These are phyloP conservation scores for Apeira syringaria DNA, from an alignment of 2,888 invertebrate species.

Conservation along the genomic window DNA sequence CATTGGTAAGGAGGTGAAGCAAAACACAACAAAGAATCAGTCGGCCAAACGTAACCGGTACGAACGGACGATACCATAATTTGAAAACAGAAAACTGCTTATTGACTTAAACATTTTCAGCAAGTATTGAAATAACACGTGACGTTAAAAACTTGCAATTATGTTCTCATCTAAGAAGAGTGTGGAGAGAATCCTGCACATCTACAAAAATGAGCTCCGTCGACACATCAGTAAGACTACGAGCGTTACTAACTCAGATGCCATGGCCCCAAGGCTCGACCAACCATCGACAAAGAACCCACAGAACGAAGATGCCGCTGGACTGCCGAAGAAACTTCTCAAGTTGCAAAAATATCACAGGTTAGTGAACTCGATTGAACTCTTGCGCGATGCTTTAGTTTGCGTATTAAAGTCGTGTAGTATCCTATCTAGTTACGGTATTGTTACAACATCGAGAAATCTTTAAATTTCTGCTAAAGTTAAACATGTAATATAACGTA, in stretches of 20 bases:
- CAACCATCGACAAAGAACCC: slow-evolving; percentile 56
- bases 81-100: slow-evolving; percentile 28
- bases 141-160: slow-evolving; percentile 18
- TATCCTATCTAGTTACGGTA: not conserved
- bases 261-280: slow-evolving; percentile 78
- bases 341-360: slow-evolving; percentile 83
- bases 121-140: slow-evolving; percentile 22
- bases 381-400: slow-evolving; percentile 39
- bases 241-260: slow-evolving; percentile 84
- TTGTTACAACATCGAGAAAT: slow-evolving; percentile 1
- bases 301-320: slow-evolving; percentile 62
- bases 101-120: slow-evolving; percentile 38
- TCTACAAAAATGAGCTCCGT: slow-evolving; percentile 72
- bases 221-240: slow-evolving; percentile 85
- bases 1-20: slow-evolving; percentile 61
- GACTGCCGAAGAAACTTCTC: slow-evolving; percentile 71
- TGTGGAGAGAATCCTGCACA: slow-evolving; percentile 63
- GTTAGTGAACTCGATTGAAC: slow-evolving; percentile 74
- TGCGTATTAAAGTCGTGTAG: slow-evolving; percentile 50
- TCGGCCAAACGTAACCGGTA: slow-evolving; percentile 59
- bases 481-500: too few relatives aligned
- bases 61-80: slow-evolving; percentile 48
- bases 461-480: not conserved
- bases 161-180: slow-evolving; percentile 73
- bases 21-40: slow-evolving; percentile 81